phyloP scores from a whole-genome alignment of 2,888 invertebrate genomes.

The Dicyrtomina minuta region DNA sequence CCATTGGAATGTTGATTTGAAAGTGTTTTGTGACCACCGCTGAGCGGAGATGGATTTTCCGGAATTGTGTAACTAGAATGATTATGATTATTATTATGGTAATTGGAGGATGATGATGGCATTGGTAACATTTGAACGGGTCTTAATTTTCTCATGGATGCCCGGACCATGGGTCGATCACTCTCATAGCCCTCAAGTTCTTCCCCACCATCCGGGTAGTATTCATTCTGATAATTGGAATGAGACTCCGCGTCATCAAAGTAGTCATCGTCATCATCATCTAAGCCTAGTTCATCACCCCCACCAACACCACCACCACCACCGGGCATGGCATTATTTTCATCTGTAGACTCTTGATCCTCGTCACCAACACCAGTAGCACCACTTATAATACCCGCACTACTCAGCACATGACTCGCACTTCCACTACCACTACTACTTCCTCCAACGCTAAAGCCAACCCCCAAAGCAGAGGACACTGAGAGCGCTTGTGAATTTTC shows the following conservation, averaged over 20 bases:
- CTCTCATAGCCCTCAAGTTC: constrained; percentile 49
- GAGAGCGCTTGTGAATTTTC: no score
- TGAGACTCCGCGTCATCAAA: constrained; percentile 16
- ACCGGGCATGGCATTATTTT: no score
- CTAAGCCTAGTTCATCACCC: neutral
- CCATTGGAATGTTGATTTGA: neutral
- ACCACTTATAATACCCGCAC: no score
- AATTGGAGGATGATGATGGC: neutral
- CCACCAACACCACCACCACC: neutral
- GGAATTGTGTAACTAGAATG: neutral
- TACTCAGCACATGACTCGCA: no score
- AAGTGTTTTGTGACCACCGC: neutral
- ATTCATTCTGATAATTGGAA: constrained; percentile 33
- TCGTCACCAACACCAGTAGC: neutral
- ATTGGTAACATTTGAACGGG: constrained; percentile 45
- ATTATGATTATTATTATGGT: no score
- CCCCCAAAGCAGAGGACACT: no score
- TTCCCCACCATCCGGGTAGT: constrained; percentile 26
- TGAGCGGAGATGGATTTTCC: constrained; percentile 9
- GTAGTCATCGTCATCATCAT: constrained; percentile 30
- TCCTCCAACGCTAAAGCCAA: no score
- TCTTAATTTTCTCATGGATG: constrained; percentile 51
- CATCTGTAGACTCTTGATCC: neutral
- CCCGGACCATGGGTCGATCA: constrained; percentile 50
- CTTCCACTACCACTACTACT: no score